Percentiles rank a stretch among this genome's conserved stretches.
phyloP scores from a whole-genome alignment of 1,140 invertebrate genomes.

The Apocrypta bakeri region DNA sequence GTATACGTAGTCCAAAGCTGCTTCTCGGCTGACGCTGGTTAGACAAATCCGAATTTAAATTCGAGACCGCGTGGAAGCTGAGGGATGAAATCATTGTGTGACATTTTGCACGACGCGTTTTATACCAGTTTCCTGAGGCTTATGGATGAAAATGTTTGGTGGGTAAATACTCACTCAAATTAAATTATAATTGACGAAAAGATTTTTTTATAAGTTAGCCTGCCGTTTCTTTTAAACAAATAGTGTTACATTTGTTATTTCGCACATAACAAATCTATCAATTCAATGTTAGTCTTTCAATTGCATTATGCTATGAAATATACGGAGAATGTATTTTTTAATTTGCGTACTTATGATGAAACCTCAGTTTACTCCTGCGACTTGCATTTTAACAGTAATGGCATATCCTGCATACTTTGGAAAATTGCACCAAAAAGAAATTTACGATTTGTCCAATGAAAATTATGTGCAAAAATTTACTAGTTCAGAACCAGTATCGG shows the following conservation, averaged over 20 bases:
- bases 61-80: not conserved
- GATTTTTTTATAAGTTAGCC: not conserved
- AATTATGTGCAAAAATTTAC: not conserved
- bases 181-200: not conserved
- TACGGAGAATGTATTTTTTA: not conserved
- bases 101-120: not conserved
- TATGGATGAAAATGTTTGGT: not conserved
- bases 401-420: not conserved
- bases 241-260: no score
- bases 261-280: no score
- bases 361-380: not conserved
- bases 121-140: not conserved
- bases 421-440: not conserved
- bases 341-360: not conserved
- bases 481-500: not conserved
- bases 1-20: slow-evolving; percentile 1
- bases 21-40: not conserved
- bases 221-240: no score
- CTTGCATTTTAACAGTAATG: not conserved
- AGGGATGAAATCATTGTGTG: slow-evolving; percentile 6
- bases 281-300: no score
- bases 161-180: not conserved
- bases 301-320: no score
- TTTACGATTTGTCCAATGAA: not conserved
- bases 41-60: slow-evolving; percentile 41